Base-by-base conservation (phyloP, 2,888 invertebrate species). In the Sinelater perroti region DNA sequence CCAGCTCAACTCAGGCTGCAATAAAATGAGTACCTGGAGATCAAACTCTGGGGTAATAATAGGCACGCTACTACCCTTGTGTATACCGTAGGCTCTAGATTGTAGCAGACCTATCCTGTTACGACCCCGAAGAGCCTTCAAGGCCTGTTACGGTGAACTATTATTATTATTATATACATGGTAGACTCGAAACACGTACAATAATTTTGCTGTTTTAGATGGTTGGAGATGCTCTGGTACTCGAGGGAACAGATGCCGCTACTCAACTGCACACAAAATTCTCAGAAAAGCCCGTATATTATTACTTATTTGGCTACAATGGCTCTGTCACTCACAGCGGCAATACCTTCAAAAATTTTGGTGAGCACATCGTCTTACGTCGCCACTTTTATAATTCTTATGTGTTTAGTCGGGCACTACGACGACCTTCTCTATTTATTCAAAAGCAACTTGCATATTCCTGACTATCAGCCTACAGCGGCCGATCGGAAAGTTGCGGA, bases 391-490 rank as follows among this genome's bases (percentile, higher is more conserved):
- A n/a, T n/a, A n/a, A 10, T 17, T 3, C 24, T 11, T n/a, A 3
- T 11, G 11, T 13, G n/a, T 45, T 35, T 28, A 45, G 88, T 90
- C 0, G 89, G 89, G 49, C 93, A 93, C 72, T 91, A 90, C 0
- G 93, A 93, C 67, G 93, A 94, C 60, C 77, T 93, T 46, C 89
- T 90, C 72, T 89, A 93, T 72, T 20, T 54, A 13, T 54, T 54
- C 14, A 46, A 46, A 8, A 11, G 11, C 5, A 17, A 36, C 1
- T 16, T 21, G 1, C 8, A 18, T 3, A 31, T 46, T 14, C 54
- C 38, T 17, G n/a, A 51, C 38, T 56, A 51, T n/a, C 17, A 21
- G 13, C 45, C 51, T 3, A 6, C 77, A 85, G 31, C 30, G 10
- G 8, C 38, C 5, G 54, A 90, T 69, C 69, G 81, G 6, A 76